Conservation (phyloP, 2,888 invertebrate genomes). For the Masnerella sp. region DNA sequence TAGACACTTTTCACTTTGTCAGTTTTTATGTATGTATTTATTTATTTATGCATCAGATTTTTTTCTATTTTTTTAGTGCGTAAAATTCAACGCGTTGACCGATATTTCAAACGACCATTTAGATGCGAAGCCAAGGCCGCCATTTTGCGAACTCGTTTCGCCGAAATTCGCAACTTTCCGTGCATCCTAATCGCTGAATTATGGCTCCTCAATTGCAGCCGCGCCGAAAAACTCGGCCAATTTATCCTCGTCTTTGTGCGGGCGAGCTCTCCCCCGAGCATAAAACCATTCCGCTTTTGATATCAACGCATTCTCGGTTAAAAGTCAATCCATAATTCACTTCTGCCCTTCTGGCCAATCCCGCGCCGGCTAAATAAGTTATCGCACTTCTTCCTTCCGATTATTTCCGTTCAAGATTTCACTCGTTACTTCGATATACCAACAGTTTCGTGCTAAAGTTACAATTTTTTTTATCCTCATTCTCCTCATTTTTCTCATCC, state of each 20-base stretch:
- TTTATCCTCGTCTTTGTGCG: background rate
- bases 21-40: no score
- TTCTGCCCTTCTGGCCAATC: constrained; percentile 1
- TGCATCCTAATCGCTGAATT: constrained; percentile 25
- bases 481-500: no score
- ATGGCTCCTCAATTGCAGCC: constrained; percentile 9
- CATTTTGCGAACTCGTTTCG: background rate
- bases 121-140: background rate
- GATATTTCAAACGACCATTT: constrained; percentile 5
- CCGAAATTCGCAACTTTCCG: background rate
- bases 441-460: no score
- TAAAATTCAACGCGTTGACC: no score
- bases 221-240: background rate
- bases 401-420: constrained; percentile 8
- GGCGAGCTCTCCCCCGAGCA: background rate
- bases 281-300: constrained; percentile 8
- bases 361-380: constrained; percentile 8
- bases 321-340: constrained; percentile 30
- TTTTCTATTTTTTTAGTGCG: no score
- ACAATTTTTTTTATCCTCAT: no score
- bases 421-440: constrained; percentile 6
- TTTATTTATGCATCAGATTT: no score
- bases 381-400: background rate
- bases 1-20: no score
- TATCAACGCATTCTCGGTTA: constrained; percentile 5